phyloP scores from a whole-genome alignment of 2,113 vertebrate species.

The Leptobrachium leishanense region DNA sequence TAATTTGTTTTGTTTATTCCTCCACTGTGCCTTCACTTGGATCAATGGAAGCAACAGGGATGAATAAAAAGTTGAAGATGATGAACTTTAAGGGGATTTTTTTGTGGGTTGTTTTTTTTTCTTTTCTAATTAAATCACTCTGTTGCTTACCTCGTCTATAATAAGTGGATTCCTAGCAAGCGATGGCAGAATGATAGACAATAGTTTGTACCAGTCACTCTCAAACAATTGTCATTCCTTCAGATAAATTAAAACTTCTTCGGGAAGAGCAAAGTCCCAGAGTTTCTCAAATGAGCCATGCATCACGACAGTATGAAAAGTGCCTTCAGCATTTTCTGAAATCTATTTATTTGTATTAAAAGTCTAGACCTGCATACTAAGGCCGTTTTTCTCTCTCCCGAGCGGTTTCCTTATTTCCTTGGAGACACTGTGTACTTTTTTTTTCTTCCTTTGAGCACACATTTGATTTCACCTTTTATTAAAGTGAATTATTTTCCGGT shows the following conservation, averaged over 20 bases:
- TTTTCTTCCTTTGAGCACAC: background rate
- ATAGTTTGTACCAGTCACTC: slow-evolving; percentile 2
- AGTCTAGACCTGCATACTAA: background rate
- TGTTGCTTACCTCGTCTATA: no score
- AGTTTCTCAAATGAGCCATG: background rate
- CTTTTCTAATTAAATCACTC: no score
- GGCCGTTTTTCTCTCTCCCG: slow-evolving; percentile 1
- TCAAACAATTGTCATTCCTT: slow-evolving; percentile 4
- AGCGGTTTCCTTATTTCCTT: background rate
- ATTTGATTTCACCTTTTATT: background rate
- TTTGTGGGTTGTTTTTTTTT: no score
- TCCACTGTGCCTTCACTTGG: no score
- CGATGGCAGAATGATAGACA: no score
- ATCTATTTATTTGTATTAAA: slow-evolving; percentile 8
- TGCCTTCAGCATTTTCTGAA: background rate
- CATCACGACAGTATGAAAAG: slow-evolving; percentile 1
- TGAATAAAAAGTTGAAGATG: no score
- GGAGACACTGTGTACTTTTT: background rate
- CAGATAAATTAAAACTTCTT: background rate
- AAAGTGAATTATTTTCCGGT: slow-evolving; percentile 3
- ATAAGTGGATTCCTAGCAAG: no score
- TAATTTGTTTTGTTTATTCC: no score
- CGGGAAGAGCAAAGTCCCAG: slow-evolving; percentile 3
- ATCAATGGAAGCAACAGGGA: no score
- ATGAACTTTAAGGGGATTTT: no score